Evolutionary conservation across 2,797 vertebrate genomes (phyloP), one percentile per base, ranked within the genome.

Genomic region (Epinephelus awoara): DNA sequence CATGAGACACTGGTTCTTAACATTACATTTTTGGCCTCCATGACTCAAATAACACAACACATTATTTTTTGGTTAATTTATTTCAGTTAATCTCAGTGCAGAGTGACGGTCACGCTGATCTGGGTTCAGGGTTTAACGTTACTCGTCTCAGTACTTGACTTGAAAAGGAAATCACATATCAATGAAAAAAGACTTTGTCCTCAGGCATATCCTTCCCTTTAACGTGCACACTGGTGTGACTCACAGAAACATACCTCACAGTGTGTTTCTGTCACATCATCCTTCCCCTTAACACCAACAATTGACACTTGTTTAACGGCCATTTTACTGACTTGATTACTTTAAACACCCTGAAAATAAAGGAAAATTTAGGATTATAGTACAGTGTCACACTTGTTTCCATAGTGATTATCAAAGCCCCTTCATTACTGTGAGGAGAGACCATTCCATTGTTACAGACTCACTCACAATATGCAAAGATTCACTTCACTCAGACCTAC

Each of bases 111-210:
- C 72, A 62, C n/a, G 47, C 52, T 27, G 67, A 73, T 57, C 56
- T 70, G 10, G 57, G 29, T 76, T 82, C 67, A 79, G 68, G 75
- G 59, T 83, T 74, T 6, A 69, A 67, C 6, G 2, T 66, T 52
- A 49, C 72, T 80, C 17, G 29, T 69, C 42, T 85, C 25, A 10
- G 25, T 70, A 69, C 86, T 81, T 79, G 63, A 88, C 83, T 87
- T 88, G 74, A 88, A 88, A 82, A 56, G 46, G 29, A 85, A 88
- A 87, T 71, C 42, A 90, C 91, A 94, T 94, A 93, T 94, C 92
- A 91, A 19, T 54, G 51, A 54, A 72, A 51, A 72, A 71, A 61
- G 40, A 83, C 64, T 63, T 77, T 86, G 77, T 90, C 80, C 84
- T 92, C 86, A 87, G 83, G 76, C 88, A 93, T 91, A 92, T 90